These are phyloP conservation scores for Triops cancriformis DNA, from an alignment of 1,140 invertebrate genomes.

Conservation along the genomic window DNA sequence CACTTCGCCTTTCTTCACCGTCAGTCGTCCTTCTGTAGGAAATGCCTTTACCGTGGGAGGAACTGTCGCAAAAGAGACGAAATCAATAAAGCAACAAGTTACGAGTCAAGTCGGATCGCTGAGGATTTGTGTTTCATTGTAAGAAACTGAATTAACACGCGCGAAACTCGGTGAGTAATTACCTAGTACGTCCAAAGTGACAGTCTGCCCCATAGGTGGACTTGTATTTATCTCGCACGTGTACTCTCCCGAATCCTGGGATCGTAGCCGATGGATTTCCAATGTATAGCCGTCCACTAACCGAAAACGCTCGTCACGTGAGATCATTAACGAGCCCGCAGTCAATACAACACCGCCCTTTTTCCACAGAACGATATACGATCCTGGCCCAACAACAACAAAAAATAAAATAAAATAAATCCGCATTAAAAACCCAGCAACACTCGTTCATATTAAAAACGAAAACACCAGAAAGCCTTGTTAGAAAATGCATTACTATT, in stretches of 20 bases:
- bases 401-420: not conserved
- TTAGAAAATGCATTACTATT: too few species aligned
- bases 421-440: not conserved
- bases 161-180: constrained; percentile 35
- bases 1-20: constrained; percentile 31
- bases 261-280: constrained; percentile 44
- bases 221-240: constrained; percentile 57
- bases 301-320: constrained; percentile 20
- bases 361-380: constrained; percentile 26
- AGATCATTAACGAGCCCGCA: constrained; percentile 20
- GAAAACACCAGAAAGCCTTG: not conserved
- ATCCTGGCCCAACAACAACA: not conserved
- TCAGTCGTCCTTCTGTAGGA: constrained; percentile 22
- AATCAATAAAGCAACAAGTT: not conserved
- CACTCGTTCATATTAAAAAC: not conserved
- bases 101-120: not conserved
- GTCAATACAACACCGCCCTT: constrained; percentile 17
- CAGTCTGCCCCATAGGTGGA: constrained; percentile 53
- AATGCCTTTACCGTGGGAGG: constrained; percentile 23
- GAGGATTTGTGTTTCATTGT: not conserved
- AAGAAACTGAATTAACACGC: not conserved
- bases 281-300: constrained; percentile 19
- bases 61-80: not conserved
- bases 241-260: constrained; percentile 51
- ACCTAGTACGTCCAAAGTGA: constrained; percentile 51